phyloP scores from a whole-genome alignment of 30 jellyfish, hydroid and myxozoan genomes.

The Clytia hemisphaerica region DNA sequence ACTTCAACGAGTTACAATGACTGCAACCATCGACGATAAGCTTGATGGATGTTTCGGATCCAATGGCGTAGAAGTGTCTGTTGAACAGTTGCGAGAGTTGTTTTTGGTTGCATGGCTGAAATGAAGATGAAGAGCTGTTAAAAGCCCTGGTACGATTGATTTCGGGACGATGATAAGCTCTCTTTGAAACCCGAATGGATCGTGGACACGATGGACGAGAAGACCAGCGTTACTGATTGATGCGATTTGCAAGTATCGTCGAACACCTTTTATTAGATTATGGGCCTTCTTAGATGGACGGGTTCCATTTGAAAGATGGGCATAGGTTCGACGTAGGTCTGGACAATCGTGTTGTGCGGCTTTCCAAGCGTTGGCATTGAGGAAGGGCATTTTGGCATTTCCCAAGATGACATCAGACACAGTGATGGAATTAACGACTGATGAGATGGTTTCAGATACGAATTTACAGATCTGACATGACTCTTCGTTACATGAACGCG shows the following conservation, averaged over 20 bases:
- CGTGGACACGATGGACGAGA: too few species aligned
- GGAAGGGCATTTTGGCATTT: not conserved
- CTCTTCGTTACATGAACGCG: not conserved
- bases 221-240: too few species aligned
- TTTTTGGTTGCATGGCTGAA: not conserved
- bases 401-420: not conserved
- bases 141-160: not conserved
- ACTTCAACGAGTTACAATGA: not conserved
- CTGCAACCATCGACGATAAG: not conserved
- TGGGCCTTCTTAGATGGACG: not conserved
- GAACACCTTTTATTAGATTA: too few species aligned
- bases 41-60: not conserved
- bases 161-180: too few species aligned
- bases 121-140: not conserved
- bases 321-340: not conserved
- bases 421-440: not conserved
- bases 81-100: not conserved
- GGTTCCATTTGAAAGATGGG: not conserved
- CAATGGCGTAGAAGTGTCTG: not conserved
- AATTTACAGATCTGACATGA: not conserved
- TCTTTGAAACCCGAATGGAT: too few species aligned
- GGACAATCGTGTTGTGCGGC: constrained; percentile 1
- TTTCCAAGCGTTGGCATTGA: not conserved
- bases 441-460: not conserved
- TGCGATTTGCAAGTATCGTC: too few species aligned